Percentiles rank a stretch among this genome's conserved stretches.
Evolutionary conservation across 2,888 invertebrate species (phyloP).

Genomic region (Onchidella celtica): DNA sequence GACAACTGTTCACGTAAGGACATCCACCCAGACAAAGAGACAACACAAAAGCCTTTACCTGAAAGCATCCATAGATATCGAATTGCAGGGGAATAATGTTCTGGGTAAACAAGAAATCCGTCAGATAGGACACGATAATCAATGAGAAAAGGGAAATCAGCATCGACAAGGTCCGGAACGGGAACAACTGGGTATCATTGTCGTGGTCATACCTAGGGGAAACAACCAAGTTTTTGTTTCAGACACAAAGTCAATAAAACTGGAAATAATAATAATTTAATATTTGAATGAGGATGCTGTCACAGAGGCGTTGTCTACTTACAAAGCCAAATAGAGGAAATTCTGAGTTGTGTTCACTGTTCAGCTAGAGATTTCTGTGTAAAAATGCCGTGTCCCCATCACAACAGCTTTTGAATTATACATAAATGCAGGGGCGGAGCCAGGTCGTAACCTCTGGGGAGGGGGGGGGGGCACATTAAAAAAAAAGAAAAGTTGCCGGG

Average conservation of each 20-base stretch:
- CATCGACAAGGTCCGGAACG: slow-evolving; percentile 97
- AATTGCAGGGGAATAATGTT: slow-evolving; percentile 88
- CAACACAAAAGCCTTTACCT: too few relatives aligned
- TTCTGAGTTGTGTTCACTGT: too few relatives aligned
- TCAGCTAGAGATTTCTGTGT: background rate
- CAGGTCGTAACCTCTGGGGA: too few relatives aligned
- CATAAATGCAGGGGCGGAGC: too few relatives aligned
- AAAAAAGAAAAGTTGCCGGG: too few relatives aligned
- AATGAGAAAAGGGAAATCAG: slow-evolving; percentile 81
- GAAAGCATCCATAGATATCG: slow-evolving; percentile 82
- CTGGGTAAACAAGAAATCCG: slow-evolving; percentile 90
- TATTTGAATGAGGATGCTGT: background rate
- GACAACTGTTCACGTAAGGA: too few relatives aligned
- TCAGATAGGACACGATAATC: slow-evolving; percentile 66
- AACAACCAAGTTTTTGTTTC: background rate
- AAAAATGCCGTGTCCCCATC: too few relatives aligned
- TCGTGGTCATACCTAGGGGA: slow-evolving; percentile 22
- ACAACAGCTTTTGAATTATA: too few relatives aligned
- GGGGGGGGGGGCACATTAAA: background rate
- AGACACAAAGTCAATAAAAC: too few relatives aligned
- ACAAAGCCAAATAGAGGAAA: too few relatives aligned
- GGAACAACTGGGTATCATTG: slow-evolving; percentile 88
- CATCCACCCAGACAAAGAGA: too few relatives aligned
- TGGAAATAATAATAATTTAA: too few relatives aligned
- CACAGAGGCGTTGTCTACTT: background rate